Conservation (phyloP, 2,797 vertebrate genomes). For the Enoplosus armatus region DNA sequence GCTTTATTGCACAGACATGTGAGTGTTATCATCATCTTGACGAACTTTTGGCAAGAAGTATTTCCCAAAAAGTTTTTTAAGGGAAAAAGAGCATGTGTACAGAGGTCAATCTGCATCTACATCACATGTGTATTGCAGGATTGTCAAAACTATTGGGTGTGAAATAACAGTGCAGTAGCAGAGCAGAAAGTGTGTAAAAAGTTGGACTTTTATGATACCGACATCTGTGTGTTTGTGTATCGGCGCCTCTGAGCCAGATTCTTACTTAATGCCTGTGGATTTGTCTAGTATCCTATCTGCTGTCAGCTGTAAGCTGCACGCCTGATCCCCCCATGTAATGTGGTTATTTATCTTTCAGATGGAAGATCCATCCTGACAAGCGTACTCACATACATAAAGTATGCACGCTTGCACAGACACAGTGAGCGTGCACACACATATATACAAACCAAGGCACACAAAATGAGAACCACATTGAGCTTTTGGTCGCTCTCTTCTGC, state of each 20-base stretch:
- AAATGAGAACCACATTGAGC: constrained; percentile 80
- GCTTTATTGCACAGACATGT: background rate
- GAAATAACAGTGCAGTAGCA: constrained; percentile 20
- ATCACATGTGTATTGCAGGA: background rate
- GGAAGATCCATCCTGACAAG: constrained; percentile 53
- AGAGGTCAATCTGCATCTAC: background rate
- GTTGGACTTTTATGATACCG: constrained; percentile 28
- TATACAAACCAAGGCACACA: constrained; percentile 48
- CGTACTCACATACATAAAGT: constrained; percentile 39
- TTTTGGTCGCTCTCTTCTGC: constrained; percentile 49
- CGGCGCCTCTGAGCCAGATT: constrained; percentile 45
- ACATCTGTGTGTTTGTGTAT: constrained; percentile 52
- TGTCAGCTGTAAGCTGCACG: constrained; percentile 65
- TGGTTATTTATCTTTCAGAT: constrained; percentile 73
- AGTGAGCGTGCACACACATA: constrained; percentile 26
- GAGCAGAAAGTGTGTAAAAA: constrained; percentile 40
- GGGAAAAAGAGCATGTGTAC: background rate
- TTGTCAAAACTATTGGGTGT: constrained; percentile 13
- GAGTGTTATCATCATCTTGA: background rate
- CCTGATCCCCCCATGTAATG: constrained; percentile 73
- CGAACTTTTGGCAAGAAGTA: background rate
- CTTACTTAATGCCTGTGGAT: constrained; percentile 61
- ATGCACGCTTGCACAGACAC: constrained; percentile 37
- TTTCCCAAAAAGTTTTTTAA: background rate
- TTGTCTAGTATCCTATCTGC: constrained; percentile 67